phyloP scores from a whole-genome alignment of 2,888 invertebrate species.

The Chaetogeoica ovagalla region DNA sequence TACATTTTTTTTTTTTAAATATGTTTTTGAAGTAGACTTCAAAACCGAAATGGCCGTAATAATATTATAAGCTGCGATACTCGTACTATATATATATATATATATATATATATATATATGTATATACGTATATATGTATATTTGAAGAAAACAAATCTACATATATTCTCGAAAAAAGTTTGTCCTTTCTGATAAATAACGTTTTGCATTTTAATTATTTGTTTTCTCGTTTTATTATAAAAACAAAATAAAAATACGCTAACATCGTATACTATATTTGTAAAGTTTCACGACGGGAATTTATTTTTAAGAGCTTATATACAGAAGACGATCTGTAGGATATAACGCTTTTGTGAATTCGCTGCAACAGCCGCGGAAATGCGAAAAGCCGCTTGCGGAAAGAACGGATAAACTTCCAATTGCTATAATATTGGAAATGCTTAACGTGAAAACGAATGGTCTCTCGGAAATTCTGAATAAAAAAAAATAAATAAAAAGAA shows the following conservation, averaged over 20 bases:
- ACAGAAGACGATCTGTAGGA: conserved; percentile 33
- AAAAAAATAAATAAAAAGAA: background rate
- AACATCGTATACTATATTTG: background rate
- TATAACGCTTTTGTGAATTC: conserved; percentile 21
- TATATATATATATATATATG: too few relatives aligned
- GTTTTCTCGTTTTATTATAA: conserved; percentile 2
- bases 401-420: conserved; percentile 10
- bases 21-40: too few relatives aligned
- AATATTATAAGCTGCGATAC: too few relatives aligned
- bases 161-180: background rate
- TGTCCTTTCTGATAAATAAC: background rate
- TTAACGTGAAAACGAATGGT: conserved; percentile 30
- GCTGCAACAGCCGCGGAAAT: conserved; percentile 2
- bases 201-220: conserved; percentile 21
- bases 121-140: too few relatives aligned
- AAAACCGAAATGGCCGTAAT: too few relatives aligned
- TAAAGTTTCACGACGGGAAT: conserved; percentile 32
- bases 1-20: too few relatives aligned
- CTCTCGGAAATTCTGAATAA: conserved; percentile 32
- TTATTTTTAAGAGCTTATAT: conserved; percentile 43
- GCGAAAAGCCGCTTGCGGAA: background rate
- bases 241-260: background rate
- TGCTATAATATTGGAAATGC: conserved; percentile 36
- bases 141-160: too few relatives aligned
- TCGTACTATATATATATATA: background rate